Conservation (phyloP, 1,140 invertebrate genomes). For the Lepidurus couesii region DNA sequence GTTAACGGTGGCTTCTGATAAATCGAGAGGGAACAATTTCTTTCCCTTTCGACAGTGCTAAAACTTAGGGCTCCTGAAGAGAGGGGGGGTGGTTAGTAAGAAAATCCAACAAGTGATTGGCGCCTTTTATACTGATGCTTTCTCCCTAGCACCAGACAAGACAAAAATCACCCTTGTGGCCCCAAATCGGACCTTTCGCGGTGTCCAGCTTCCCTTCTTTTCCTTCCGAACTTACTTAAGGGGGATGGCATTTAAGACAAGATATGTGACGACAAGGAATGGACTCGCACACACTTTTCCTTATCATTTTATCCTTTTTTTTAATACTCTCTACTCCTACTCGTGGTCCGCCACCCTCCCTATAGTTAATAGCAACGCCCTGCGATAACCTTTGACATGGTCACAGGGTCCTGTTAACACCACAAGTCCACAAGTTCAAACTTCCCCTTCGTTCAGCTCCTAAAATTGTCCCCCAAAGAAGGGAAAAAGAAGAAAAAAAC, state of each 20-base stretch:
- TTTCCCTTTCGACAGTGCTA: not conserved
- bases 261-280: constrained; percentile 21
- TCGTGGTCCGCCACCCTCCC: not conserved
- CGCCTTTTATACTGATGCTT: not conserved
- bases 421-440: not conserved
- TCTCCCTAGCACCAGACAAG: not conserved
- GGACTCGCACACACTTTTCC: not conserved
- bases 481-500: not conserved
- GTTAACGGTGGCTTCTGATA: not conserved
- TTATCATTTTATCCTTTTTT: not conserved
- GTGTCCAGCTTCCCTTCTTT: not conserved
- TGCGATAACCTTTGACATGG: constrained; percentile 17
- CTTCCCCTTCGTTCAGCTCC: not conserved
- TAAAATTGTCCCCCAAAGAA: not conserved
- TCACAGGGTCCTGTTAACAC: not conserved
- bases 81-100: not conserved
- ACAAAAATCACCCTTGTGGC: constrained; percentile 21
- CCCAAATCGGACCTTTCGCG: not conserved
- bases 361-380: constrained; percentile 2
- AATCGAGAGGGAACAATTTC: not conserved
- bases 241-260: not conserved
- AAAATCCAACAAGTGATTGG: not conserved
- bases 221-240: not conserved
- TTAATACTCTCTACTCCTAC: not conserved
- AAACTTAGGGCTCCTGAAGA: not conserved